Evolutionary conservation across 2,113 vertebrate species (phyloP).

Genomic region (Chaetops frenatus): DNA sequence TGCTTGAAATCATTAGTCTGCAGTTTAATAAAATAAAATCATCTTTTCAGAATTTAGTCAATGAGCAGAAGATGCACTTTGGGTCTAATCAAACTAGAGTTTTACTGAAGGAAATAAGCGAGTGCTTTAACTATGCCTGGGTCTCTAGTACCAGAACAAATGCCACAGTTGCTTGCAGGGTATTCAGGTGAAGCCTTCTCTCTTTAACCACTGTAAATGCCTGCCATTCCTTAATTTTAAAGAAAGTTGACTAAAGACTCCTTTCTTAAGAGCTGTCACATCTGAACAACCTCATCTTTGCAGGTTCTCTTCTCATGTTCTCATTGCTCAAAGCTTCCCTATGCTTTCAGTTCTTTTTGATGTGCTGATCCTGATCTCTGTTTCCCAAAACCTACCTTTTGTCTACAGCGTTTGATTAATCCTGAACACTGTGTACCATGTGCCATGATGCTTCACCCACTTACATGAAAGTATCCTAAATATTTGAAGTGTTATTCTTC

Average conservation of each 20-base stretch:
- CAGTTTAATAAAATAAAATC: constrained; percentile 37
- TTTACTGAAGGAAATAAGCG: not conserved
- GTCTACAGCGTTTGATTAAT: not conserved
- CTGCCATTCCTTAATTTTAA: not conserved
- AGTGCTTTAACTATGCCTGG: not conserved
- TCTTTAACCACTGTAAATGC: not conserved
- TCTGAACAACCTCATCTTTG: not conserved
- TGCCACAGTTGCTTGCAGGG: accelerated
- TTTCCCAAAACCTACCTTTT: not conserved
- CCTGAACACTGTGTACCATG: not conserved
- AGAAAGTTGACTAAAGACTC: not conserved
- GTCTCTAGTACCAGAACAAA: not conserved
- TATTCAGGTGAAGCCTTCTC: not conserved
- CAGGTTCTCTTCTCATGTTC: not conserved
- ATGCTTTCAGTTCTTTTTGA: not conserved
- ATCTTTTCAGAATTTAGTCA: constrained; percentile 7
- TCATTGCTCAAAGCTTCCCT: not conserved
- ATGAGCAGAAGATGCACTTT: not conserved
- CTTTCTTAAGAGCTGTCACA: not conserved
- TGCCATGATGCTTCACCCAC: not conserved
- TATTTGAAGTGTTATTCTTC: not conserved
- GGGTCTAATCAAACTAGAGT: constrained; percentile 9
- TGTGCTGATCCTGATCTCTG: not conserved
- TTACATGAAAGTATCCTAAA: not conserved
- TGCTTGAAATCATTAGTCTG: constrained; percentile 38